Evolutionary conservation across 2,888 invertebrate genomes (phyloP).

Genomic region (Rapana venosa): DNA sequence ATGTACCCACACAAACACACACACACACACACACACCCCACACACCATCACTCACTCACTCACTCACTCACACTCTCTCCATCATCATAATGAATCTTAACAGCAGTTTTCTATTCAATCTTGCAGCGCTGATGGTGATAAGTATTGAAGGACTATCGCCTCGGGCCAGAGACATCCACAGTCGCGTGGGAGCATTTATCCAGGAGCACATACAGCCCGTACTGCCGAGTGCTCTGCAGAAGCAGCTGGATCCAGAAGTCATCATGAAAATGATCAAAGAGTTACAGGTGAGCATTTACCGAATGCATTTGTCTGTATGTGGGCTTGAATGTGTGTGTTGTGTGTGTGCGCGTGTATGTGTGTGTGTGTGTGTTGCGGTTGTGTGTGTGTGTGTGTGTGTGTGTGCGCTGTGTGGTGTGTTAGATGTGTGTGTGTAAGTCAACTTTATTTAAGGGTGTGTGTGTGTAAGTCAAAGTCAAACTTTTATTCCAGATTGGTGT

Average conservation of each 20-base stretch:
- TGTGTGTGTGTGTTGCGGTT: neutral
- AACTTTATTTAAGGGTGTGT: neutral
- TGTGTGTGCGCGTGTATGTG: neutral
- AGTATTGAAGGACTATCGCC: conserved; percentile 74
- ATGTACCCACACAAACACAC: neutral
- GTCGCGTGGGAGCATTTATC: conserved; percentile 77
- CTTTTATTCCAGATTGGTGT: too few relatives aligned
- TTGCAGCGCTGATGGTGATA: conserved; percentile 71
- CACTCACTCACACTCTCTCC: neutral
- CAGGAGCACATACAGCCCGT: conserved; percentile 77
- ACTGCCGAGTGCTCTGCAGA: conserved; percentile 62
- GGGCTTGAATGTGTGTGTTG: conserved; percentile 20
- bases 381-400: conserved; percentile 16
- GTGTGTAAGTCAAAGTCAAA: neutral
- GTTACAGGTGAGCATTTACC: conserved; percentile 30
- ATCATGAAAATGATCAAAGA: conserved; percentile 34
- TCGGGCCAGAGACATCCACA: conserved; percentile 74
- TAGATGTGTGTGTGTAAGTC: conserved; percentile 3
- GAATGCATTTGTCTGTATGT: neutral
- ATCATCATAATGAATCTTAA: too few relatives aligned
- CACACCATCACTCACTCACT: conserved; percentile 9
- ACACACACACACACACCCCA: conserved; percentile 7
- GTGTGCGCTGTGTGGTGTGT: neutral
- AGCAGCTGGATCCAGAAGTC: neutral
- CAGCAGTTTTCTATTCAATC: neutral